Evolutionary conservation across 1,140 invertebrate genomes (phyloP).

Genomic region (Hylaeus volcanicus): DNA sequence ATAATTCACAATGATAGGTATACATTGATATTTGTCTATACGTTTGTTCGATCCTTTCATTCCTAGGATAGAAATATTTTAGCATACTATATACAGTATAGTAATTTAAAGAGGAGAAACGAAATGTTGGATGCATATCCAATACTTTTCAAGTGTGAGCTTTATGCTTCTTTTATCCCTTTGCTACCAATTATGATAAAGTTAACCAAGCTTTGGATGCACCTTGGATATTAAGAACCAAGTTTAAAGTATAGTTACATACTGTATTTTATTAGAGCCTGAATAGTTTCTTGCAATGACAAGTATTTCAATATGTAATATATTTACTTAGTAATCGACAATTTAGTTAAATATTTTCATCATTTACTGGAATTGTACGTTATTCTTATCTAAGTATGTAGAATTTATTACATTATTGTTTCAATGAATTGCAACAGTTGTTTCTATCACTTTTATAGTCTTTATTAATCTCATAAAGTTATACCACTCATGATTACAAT

Average conservation of each 20-base stretch:
- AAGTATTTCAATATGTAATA: slow-evolving; percentile 24
- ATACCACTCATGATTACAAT: not conserved
- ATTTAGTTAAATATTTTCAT: slow-evolving; percentile 12
- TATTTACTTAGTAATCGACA: slow-evolving; percentile 9
- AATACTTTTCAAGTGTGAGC: not conserved
- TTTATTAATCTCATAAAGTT: slow-evolving; percentile 17
- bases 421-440: slow-evolving; percentile 6
- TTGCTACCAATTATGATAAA: slow-evolving; percentile 10
- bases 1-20: not conserved
- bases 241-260: slow-evolving; percentile 5
- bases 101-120: not conserved
- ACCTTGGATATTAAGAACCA: slow-evolving; percentile 9
- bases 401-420: slow-evolving; percentile 18
- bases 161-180: not conserved
- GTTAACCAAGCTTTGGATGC: not conserved
- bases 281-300: slow-evolving; percentile 24
- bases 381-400: slow-evolving; percentile 1
- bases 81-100: not conserved
- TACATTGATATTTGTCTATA: slow-evolving; percentile 9
- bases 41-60: not conserved
- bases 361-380: not conserved
- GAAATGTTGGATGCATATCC: slow-evolving; percentile 1
- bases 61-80: slow-evolving; percentile 6
- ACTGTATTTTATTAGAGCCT: slow-evolving; percentile 8
- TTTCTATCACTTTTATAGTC: slow-evolving; percentile 3